phyloP scores from a whole-genome alignment of 2,888 invertebrate species.

The Baronia brevicornis region DNA sequence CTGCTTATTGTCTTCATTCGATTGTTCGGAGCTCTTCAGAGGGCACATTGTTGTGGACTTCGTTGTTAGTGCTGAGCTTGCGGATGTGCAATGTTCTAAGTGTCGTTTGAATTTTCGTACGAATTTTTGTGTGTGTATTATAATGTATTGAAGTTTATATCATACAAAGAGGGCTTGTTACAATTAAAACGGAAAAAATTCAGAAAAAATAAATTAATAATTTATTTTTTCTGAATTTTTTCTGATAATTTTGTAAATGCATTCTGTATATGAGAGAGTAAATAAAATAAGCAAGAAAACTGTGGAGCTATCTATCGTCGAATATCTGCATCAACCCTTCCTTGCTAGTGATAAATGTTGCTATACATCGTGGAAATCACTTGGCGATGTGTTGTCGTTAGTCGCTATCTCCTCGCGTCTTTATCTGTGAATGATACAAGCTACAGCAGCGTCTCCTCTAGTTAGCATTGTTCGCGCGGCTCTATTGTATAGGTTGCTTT shows the following conservation, averaged over 20 bases:
- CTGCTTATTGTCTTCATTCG: conserved; percentile 78
- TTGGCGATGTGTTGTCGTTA: conserved; percentile 13
- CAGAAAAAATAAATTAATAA: conserved; percentile 1
- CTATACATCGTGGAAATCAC: conserved; percentile 6
- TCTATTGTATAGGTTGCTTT: conserved; percentile 62
- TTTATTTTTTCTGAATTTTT: conserved; percentile 1
- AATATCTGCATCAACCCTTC: no score
- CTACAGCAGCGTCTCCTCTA: conserved; percentile 48
- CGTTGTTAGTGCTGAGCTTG: conserved; percentile 71
- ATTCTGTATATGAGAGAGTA: no score
- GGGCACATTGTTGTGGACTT: conserved; percentile 73
- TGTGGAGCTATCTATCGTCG: no score
- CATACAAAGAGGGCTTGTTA: no score
- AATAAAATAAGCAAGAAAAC: no score
- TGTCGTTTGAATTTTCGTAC: conserved; percentile 66
- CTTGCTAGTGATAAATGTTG: conserved; percentile 4
- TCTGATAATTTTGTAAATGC: conserved; percentile 5
- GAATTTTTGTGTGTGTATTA: conserved; percentile 33
- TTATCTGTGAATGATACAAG: conserved; percentile 66
- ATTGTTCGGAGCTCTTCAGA: conserved; percentile 76
- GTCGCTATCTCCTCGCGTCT: conserved; percentile 41
- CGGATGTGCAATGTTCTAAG: conserved; percentile 70
- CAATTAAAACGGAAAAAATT: no score
- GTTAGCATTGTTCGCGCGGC: conserved; percentile 65
- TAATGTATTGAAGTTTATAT: conserved; percentile 10